Base-by-base conservation (phyloP, 2,113 vertebrate species). In the Upupa epops region DNA sequence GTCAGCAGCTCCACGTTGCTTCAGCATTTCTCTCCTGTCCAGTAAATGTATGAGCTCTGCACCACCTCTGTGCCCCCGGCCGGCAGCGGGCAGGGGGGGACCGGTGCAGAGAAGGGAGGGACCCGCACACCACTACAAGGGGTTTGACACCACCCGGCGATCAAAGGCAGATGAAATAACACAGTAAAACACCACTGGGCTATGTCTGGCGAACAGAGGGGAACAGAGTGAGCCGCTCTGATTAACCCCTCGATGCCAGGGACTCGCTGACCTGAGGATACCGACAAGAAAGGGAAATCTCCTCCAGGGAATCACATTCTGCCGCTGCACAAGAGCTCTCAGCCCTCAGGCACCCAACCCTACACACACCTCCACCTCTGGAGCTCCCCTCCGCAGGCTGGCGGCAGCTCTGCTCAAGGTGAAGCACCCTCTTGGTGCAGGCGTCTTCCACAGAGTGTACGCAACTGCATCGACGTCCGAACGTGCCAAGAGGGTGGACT, bases 281-380 rank as follows among this genome's bases (percentile, higher is more conserved):
- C n/a, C n/a, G n/a, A n/a, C 92, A 63, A 92, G 87, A 46, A 42
- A n/a, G 48, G 71, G 96, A 81, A 46, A 60, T 66, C 77, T 42
- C 79, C 63, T 34, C 54, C 61, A 55, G 75, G 81, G 88, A 91
- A 93, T 64, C 59, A 83, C 24, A 83, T 80, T 40, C 77, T 32
- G 56, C 32, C 6, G 25, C 76, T 29, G 20, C 46, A 56, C 45
- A 2, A 46, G 5, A 17, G 75, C 74, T 34, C 34, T 2, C 29
- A 24, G 68, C 60, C 16, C 10, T 16, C 72, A 19, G 65, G n/a
- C n/a, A n/a, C n/a, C n/a, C n/a, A n/a, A n/a, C n/a, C n/a, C n/a
- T n/a, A n/a, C n/a, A n/a, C n/a, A n/a, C n/a, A n/a, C n/a, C n/a
- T n/a, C n/a, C n/a, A n/a, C n/a, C n/a, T n/a, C n/a, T n/a, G n/a